phyloP scores from a whole-genome alignment of 2,888 invertebrate species.

The Papilio demoleus region DNA sequence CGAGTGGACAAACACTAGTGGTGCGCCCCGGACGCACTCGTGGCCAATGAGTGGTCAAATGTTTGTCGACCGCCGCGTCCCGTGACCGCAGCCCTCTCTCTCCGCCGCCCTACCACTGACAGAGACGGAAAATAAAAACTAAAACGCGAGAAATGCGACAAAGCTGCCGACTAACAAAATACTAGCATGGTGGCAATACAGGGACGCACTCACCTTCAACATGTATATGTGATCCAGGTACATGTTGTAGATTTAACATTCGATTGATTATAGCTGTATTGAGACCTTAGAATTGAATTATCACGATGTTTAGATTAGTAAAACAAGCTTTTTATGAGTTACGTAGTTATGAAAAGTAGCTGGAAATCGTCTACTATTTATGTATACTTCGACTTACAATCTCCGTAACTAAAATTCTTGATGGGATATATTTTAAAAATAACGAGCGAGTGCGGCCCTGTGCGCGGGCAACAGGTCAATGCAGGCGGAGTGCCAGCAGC shows the following conservation, averaged over 20 bases:
- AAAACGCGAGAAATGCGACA: constrained; percentile 63
- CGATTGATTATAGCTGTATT: too few relatives aligned
- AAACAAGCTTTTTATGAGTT: too few relatives aligned
- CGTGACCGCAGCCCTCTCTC: constrained; percentile 59
- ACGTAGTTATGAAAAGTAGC: too few relatives aligned
- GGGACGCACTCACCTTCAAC: constrained; percentile 53
- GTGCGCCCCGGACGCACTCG: constrained; percentile 52
- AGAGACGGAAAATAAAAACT: constrained; percentile 51
- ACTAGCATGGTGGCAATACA: constrained; percentile 81
- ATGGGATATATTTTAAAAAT: too few relatives aligned
- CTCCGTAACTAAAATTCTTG: too few relatives aligned
- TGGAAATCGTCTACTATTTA: too few relatives aligned
- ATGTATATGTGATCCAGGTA: background rate
- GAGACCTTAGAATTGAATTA: too few relatives aligned
- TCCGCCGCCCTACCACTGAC: constrained; percentile 48
- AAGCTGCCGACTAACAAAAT: constrained; percentile 81
- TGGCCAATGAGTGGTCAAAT: constrained; percentile 79
- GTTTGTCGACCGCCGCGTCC: constrained; percentile 65
- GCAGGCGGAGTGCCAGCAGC: too few relatives aligned
- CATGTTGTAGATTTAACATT: background rate
- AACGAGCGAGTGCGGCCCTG: too few relatives aligned
- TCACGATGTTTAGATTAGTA: too few relatives aligned
- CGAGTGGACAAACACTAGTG: constrained; percentile 56
- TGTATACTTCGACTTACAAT: too few relatives aligned
- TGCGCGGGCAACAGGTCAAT: too few relatives aligned